These are phyloP conservation scores for Cerastis leucographa DNA, from an alignment of 2,888 invertebrate species.

Conservation along the genomic window DNA sequence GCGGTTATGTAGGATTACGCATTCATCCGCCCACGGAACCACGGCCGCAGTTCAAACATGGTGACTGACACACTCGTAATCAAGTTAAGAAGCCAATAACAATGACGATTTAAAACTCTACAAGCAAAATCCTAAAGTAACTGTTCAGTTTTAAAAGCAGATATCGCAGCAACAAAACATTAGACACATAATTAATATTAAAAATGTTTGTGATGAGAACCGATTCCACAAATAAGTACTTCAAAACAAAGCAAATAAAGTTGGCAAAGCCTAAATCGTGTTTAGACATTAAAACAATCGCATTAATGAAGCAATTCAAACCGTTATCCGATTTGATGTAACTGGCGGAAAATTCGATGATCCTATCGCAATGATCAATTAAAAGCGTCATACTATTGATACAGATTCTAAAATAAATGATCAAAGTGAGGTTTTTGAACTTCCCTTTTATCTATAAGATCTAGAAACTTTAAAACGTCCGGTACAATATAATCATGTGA, in stretches of 20 bases:
- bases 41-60: conserved; percentile 49
- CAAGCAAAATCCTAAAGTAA: conserved; percentile 15
- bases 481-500: conserved; percentile 3
- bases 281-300: conserved; percentile 31
- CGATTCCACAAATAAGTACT: conserved; percentile 28
- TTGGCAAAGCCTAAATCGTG: neutral
- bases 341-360: conserved; percentile 28
- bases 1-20: conserved; percentile 46
- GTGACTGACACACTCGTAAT: conserved; percentile 62
- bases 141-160: conserved; percentile 24
- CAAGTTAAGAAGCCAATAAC: conserved; percentile 64
- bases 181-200: neutral
- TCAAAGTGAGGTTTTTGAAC: conserved; percentile 50
- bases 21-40: conserved; percentile 58
- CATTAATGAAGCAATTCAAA: conserved; percentile 26
- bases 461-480: conserved; percentile 13
- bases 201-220: conserved; percentile 44
- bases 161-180: conserved; percentile 10
- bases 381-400: conserved; percentile 13
- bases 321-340: conserved; percentile 17
- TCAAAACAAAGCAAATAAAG: conserved; percentile 38
- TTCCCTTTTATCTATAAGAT: conserved; percentile 18
- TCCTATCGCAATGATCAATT: conserved; percentile 10
- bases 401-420: conserved; percentile 18
- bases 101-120: conserved; percentile 39